A percentile compares a stretch with the other conserved stretches of the same genome.
Conservation (phyloP, 2,797 vertebrate species). For the Poecilia gillii region DNA sequence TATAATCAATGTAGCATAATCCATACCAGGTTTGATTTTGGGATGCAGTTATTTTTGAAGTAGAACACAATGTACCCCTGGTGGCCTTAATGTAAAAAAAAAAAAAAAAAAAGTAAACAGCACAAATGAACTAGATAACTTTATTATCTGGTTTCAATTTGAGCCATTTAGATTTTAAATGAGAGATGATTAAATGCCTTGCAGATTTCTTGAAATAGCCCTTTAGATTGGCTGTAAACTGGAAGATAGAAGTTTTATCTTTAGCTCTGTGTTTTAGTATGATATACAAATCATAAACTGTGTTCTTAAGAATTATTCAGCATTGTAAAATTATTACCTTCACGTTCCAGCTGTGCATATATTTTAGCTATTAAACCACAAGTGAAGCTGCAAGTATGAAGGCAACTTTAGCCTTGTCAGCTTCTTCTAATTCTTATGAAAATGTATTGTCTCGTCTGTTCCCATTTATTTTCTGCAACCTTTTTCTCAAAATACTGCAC, state of each 20-base stretch:
- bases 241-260: background rate
- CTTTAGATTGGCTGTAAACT: background rate
- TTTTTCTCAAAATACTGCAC: background rate
- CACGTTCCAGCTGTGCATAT: background rate
- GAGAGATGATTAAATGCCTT: background rate
- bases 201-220: background rate
- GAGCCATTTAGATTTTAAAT: background rate
- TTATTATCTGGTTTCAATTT: background rate
- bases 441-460: background rate
- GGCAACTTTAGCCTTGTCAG: background rate
- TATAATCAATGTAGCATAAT: background rate
- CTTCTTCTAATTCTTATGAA: background rate
- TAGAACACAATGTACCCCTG: background rate
- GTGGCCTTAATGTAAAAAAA: background rate
- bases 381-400: background rate
- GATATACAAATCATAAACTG: background rate
- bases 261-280: background rate
- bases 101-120: background rate
- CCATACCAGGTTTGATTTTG: background rate
- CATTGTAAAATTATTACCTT: background rate
- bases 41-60: background rate
- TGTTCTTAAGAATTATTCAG: background rate
- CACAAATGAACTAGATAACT: background rate
- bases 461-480: background rate
- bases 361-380: background rate